Evolutionary conservation across 2,888 invertebrate genomes (phyloP).

Genomic region (Eubasilissa splendida): DNA sequence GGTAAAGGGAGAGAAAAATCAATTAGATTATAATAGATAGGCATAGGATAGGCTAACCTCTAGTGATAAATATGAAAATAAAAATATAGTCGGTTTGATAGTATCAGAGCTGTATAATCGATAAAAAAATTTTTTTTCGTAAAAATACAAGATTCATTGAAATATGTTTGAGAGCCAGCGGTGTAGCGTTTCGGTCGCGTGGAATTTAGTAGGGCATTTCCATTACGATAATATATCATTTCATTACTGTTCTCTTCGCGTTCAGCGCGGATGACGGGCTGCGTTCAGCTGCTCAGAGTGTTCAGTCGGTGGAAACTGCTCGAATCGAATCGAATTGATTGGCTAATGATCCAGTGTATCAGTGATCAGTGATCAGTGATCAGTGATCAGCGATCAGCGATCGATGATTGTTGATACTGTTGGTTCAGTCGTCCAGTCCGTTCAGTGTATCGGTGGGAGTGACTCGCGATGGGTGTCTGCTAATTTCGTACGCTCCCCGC

Average conservation of each 20-base stretch:
- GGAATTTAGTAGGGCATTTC: background rate
- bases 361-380: background rate
- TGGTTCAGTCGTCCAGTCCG: background rate
- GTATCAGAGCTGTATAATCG: no score
- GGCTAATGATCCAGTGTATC: background rate
- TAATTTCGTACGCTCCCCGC: background rate
- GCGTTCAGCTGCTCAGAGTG: background rate
- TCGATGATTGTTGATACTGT: background rate
- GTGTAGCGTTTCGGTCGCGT: no score
- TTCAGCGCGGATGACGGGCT: background rate
- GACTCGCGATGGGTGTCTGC: background rate
- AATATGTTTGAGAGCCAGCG: no score
- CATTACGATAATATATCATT: background rate
- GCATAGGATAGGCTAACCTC: no score
- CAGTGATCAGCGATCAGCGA: no score
- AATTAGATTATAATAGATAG: no score
- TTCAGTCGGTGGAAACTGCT: background rate
- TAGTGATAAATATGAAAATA: no score
- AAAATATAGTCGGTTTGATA: no score
- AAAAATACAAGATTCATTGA: no score
- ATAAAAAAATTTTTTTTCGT: no score
- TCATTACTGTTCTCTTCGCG: background rate
- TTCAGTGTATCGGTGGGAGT: conserved; percentile 6
- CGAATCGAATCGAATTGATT: background rate
- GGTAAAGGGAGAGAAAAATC: no score